These are phyloP conservation scores for Lophius piscatorius DNA, from an alignment of 2,113 vertebrate genomes.

Conservation along the genomic window DNA sequence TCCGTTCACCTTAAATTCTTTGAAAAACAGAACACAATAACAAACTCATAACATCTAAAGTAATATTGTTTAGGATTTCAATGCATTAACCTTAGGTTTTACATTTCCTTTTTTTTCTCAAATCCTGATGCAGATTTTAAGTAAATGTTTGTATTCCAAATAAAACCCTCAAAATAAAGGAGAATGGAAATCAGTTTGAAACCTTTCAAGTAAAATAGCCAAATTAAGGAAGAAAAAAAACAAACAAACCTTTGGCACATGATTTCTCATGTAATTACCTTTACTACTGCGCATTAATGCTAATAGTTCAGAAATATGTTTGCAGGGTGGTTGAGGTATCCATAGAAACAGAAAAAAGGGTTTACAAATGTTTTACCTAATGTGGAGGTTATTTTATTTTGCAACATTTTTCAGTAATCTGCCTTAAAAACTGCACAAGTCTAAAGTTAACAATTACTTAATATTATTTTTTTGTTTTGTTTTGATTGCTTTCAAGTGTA, in stretches of 20 bases:
- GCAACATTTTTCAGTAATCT: neutral
- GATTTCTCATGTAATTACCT: neutral
- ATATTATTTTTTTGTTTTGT: conserved; percentile 15
- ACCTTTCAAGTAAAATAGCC: neutral
- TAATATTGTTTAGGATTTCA: too few relatives aligned
- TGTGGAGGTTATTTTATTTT: conserved; percentile 5
- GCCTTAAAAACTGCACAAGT: neutral
- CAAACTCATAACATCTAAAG: too few relatives aligned
- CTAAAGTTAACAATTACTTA: conserved; percentile 4
- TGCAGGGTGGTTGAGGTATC: neutral
- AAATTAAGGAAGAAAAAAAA: too few relatives aligned
- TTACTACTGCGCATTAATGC: too few relatives aligned
- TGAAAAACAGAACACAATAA: neutral
- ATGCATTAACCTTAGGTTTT: too few relatives aligned
- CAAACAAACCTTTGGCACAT: neutral
- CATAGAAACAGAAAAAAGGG: neutral
- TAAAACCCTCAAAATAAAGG: too few relatives aligned
- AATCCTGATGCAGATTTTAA: too few relatives aligned
- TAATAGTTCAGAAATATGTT: neutral
- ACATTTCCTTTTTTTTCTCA: too few relatives aligned
- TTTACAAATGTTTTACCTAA: neutral
- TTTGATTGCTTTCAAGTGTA: conserved; percentile 4
- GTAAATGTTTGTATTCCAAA: too few relatives aligned
- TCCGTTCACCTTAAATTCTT: neutral
- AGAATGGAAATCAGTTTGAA: too few relatives aligned